Evolutionary conservation across 2,888 invertebrate genomes (phyloP).

Genomic region (Diaprepes abbreviatus): DNA sequence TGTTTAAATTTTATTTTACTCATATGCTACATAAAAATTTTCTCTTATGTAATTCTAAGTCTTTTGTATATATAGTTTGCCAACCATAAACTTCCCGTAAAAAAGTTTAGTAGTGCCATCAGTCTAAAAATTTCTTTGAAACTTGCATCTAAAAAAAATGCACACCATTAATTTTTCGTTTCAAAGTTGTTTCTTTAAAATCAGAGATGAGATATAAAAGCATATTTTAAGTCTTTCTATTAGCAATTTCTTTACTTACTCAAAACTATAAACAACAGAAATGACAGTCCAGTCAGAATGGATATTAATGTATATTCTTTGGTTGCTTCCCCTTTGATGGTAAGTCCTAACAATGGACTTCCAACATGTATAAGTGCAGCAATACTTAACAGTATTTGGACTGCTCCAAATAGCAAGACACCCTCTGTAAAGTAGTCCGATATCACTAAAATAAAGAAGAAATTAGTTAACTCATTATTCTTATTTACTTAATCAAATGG

Average conservation of each 20-base stretch:
- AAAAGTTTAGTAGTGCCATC: constrained; percentile 63
- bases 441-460: constrained; percentile 56
- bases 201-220: too few relatives aligned
- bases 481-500: too few relatives aligned
- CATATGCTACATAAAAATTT: too few relatives aligned
- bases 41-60: constrained; percentile 49
- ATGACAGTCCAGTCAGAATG: constrained; percentile 59
- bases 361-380: constrained; percentile 61
- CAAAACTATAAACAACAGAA: constrained; percentile 59
- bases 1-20: too few relatives aligned
- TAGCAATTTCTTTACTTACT: constrained; percentile 56
- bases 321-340: constrained; percentile 60
- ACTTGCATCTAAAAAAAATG: constrained; percentile 60
- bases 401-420: constrained; percentile 61
- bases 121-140: constrained; percentile 62
- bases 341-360: constrained; percentile 60
- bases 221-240: too few relatives aligned
- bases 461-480: too few relatives aligned
- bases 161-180: too few relatives aligned
- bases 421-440: constrained; percentile 59
- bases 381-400: constrained; percentile 61
- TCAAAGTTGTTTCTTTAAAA: too few relatives aligned
- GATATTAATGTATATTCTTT: constrained; percentile 59
- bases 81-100: constrained; percentile 63
- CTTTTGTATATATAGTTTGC: constrained; percentile 64